Conservation (phyloP, 2,797 vertebrate genomes). For the Darevskia nairensis region DNA sequence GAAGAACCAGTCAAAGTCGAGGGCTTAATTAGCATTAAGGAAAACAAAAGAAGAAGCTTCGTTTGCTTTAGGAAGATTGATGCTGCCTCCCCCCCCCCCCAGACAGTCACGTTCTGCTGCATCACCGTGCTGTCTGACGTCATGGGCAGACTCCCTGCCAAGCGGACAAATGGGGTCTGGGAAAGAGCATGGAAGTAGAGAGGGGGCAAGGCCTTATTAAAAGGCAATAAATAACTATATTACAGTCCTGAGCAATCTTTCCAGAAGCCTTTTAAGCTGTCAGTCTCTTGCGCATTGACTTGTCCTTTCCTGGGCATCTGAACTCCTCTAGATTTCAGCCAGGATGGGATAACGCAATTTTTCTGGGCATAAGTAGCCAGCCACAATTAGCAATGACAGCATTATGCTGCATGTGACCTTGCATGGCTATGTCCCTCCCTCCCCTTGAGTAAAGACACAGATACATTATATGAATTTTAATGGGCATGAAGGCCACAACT, state of each 20-base stretch:
- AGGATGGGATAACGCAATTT: accelerated
- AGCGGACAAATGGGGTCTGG: slow-evolving; percentile 53
- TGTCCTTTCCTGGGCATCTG: not conserved
- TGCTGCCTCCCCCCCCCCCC: slow-evolving; percentile 68
- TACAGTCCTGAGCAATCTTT: slow-evolving; percentile 25
- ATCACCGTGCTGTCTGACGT: slow-evolving; percentile 62
- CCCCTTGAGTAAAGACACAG: too few species aligned
- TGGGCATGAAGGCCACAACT: too few species aligned
- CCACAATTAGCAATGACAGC: not conserved
- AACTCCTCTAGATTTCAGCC: not conserved
- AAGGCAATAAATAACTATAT: slow-evolving; percentile 59
- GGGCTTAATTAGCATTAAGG: slow-evolving; percentile 70
- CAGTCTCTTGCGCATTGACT: accelerated
- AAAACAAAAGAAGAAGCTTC: slow-evolving; percentile 50
- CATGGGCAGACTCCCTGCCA: slow-evolving; percentile 48
- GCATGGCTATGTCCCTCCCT: too few species aligned
- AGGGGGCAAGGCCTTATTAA: slow-evolving; percentile 60
- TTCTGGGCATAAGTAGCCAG: not conserved
- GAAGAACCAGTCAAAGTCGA: slow-evolving; percentile 75
- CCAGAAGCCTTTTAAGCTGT: slow-evolving; percentile 43
- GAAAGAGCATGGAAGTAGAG: slow-evolving; percentile 11
- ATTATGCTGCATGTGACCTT: not conserved
- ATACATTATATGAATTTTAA: too few species aligned
- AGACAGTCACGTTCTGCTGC: slow-evolving; percentile 75
- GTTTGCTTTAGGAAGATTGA: slow-evolving; percentile 71